Conservation (phyloP, 2,113 vertebrate species). For the Mus spicilegus region DNA sequence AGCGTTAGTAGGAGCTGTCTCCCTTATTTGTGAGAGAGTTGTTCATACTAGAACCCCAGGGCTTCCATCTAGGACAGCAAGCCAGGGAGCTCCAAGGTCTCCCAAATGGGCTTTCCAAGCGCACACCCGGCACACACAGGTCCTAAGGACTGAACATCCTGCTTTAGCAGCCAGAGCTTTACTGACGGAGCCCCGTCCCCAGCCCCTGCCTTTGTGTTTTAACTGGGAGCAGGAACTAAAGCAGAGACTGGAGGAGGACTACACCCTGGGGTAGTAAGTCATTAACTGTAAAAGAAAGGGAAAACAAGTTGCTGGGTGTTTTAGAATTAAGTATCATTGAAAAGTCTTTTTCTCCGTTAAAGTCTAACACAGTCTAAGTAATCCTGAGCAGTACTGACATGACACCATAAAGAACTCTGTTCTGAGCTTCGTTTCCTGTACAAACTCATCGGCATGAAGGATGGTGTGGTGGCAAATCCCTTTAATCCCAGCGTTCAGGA, state of each 20-base stretch:
- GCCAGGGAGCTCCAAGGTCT: not conserved
- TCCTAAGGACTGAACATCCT: not conserved
- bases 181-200: no score
- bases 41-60: not conserved
- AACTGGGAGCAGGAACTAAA: no score
- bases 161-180: not conserved
- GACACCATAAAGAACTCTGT: not conserved
- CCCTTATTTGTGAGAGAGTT: not conserved
- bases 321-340: constrained; percentile 37
- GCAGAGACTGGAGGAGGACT: no score
- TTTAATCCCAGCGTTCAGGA: not conserved
- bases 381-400: not conserved
- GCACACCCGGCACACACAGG: not conserved
- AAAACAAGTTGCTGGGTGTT: not conserved
- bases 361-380: not conserved
- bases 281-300: not conserved
- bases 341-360: not conserved
- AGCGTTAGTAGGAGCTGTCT: not conserved
- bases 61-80: not conserved
- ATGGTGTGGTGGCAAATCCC: not conserved
- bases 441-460: not conserved
- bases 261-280: not conserved
- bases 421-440: not conserved
- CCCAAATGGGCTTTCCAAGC: not conserved
- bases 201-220: not conserved